Percentiles rank a stretch among this genome's conserved stretches.
Evolutionary conservation across 2,888 invertebrate genomes (phyloP).

Genomic region (Polydrusus cervinus): DNA sequence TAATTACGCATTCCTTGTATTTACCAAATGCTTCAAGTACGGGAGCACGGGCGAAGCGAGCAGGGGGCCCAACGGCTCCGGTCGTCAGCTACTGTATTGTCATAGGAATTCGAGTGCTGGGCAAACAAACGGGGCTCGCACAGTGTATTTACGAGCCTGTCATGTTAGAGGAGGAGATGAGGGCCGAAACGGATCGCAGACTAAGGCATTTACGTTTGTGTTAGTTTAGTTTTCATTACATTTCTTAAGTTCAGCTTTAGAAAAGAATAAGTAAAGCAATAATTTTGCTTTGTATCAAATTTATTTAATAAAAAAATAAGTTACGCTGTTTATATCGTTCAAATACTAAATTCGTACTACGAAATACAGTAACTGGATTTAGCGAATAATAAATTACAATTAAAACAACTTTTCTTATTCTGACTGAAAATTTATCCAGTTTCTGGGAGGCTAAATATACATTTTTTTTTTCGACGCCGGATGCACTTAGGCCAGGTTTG

Average conservation of each 20-base stretch:
- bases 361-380: too few relatives aligned
- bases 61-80: slow-evolving; percentile 53
- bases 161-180: slow-evolving; percentile 45
- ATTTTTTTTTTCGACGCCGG: too few relatives aligned
- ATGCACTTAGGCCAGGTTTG: too few relatives aligned
- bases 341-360: too few relatives aligned
- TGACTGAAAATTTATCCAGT: too few relatives aligned
- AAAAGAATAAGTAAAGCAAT: neutral
- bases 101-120: slow-evolving; percentile 71
- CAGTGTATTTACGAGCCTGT: slow-evolving; percentile 69
- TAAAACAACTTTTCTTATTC: too few relatives aligned
- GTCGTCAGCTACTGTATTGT: slow-evolving; percentile 71
- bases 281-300: too few relatives aligned
- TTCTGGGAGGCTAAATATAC: too few relatives aligned
- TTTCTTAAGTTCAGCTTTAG: neutral
- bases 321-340: too few relatives aligned
- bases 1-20: slow-evolving; percentile 64
- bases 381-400: too few relatives aligned
- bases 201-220: slow-evolving; percentile 26
- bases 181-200: slow-evolving; percentile 29
- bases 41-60: slow-evolving; percentile 52
- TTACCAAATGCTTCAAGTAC: slow-evolving; percentile 57
- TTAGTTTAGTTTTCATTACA: slow-evolving; percentile 26
- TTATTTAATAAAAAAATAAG: too few relatives aligned
- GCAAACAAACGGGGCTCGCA: slow-evolving; percentile 68